These are phyloP conservation scores for Pelagia noctiluca DNA, from an alignment of 30 jellyfish, hydroid and myxozoan species.

Conservation along the genomic window DNA sequence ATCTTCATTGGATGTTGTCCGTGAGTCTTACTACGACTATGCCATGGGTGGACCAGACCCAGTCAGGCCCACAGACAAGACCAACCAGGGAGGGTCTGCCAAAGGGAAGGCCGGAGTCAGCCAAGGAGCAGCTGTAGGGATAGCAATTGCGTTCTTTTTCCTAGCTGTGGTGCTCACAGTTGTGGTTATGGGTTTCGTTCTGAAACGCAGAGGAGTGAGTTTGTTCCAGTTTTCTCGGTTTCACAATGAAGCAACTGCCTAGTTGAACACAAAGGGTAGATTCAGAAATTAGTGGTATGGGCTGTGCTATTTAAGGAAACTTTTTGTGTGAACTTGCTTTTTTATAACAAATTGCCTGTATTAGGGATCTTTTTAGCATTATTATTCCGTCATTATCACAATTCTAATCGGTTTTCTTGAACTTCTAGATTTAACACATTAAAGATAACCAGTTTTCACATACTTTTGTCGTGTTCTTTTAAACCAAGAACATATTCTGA, in stretches of 20 bases:
- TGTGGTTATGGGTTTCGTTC: conserved; percentile 20
- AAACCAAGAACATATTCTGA: too few relatives aligned
- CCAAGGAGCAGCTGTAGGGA: conserved; percentile 50
- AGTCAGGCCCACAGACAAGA: conserved; percentile 5
- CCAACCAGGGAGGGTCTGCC: neutral
- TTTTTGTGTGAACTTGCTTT: too few relatives aligned
- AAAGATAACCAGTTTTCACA: too few relatives aligned
- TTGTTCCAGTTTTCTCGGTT: conserved; percentile 38
- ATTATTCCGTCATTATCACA: too few relatives aligned
- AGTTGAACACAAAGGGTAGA: too few relatives aligned
- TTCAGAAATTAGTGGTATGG: too few relatives aligned
- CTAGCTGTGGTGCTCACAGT: conserved; percentile 37
- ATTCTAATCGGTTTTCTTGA: too few relatives aligned
- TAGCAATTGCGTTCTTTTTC: conserved; percentile 7
- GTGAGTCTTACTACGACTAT: conserved; percentile 32
- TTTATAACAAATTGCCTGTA: too few relatives aligned
- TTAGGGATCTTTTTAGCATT: too few relatives aligned
- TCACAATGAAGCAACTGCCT: conserved; percentile 26
- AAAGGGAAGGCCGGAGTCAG: conserved; percentile 27
- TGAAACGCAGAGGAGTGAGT: conserved; percentile 52
- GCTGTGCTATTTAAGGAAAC: too few relatives aligned
- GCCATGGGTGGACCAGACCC: conserved; percentile 55
- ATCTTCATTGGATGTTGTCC: conserved; percentile 4
- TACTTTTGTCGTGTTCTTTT: too few relatives aligned
- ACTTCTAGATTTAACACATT: too few relatives aligned